Conservation (phyloP, 1,140 invertebrate genomes). For the Cyclargus thomasi region DNA sequence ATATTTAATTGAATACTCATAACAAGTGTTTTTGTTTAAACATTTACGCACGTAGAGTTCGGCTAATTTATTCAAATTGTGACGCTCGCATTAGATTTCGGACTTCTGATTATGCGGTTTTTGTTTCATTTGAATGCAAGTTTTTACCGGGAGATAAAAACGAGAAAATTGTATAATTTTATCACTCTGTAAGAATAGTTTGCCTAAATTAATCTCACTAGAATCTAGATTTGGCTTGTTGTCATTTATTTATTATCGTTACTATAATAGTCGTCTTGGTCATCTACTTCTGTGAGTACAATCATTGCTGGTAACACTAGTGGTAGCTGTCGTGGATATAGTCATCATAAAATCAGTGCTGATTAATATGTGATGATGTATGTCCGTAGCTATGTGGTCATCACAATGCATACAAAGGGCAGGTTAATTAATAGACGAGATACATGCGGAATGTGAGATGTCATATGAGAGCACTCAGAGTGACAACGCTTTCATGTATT, state of each 20-base stretch:
- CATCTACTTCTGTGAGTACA: no score
- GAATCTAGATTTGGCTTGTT: no score
- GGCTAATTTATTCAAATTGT: not conserved
- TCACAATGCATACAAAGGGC: not conserved
- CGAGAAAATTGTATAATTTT: no score
- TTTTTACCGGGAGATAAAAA: no score
- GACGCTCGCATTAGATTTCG: not conserved
- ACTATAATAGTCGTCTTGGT: no score
- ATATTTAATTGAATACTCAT: not conserved
- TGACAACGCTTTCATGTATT: not conserved
- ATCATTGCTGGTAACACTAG: not conserved
- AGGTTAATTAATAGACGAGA: not conserved
- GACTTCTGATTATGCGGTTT: not conserved
- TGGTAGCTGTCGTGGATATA: no score
- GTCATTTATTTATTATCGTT: no score
- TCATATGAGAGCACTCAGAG: not conserved
- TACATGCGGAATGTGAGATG: not conserved
- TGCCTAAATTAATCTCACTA: no score
- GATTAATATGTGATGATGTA: not conserved
- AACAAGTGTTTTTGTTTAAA: slow-evolving; percentile 1
- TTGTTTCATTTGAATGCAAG: not conserved
- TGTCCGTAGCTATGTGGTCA: not conserved
- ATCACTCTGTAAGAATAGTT: no score
- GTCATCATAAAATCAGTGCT: not conserved
- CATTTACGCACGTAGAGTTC: not conserved